Evolutionary conservation across 2,113 vertebrate genomes (phyloP).

Genomic region (Chloroceryle aenea): DNA sequence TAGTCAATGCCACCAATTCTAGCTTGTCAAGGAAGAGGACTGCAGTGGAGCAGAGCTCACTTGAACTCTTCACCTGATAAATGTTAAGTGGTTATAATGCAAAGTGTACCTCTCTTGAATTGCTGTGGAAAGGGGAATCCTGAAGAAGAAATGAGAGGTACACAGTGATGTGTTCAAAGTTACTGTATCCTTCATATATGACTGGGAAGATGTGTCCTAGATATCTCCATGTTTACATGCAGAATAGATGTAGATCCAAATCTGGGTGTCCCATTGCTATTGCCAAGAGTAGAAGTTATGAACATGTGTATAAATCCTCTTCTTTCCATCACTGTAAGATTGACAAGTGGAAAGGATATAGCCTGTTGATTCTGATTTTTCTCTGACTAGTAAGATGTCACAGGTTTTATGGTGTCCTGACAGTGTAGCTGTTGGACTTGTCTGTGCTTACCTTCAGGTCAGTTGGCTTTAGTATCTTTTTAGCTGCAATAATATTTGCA

Average conservation of each 20-base stretch:
- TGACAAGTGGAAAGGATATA: not conserved
- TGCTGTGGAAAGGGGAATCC: not conserved
- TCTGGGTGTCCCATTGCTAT: not conserved
- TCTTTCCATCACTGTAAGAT: not conserved
- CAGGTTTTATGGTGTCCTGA: not conserved
- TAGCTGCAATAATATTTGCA: not conserved
- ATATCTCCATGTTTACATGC: fast-evolving
- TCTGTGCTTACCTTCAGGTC: not conserved
- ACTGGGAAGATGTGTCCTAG: not conserved
- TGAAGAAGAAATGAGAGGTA: not conserved
- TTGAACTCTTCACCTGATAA: not conserved
- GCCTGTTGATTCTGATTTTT: not conserved
- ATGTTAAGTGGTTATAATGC: not conserved
- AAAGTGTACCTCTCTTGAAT: not conserved
- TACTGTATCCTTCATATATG: not conserved
- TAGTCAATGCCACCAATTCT: not conserved
- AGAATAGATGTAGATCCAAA: not conserved
- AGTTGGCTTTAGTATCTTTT: not conserved
- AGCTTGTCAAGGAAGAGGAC: not conserved
- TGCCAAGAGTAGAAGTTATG: not conserved
- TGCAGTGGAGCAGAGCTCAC: not conserved
- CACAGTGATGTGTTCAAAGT: not conserved
- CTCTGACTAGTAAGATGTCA: not conserved
- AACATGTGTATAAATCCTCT: not conserved
- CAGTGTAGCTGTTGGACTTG: not conserved